phyloP scores from a whole-genome alignment of 2,797 vertebrate species.

The Zalophus californianus region DNA sequence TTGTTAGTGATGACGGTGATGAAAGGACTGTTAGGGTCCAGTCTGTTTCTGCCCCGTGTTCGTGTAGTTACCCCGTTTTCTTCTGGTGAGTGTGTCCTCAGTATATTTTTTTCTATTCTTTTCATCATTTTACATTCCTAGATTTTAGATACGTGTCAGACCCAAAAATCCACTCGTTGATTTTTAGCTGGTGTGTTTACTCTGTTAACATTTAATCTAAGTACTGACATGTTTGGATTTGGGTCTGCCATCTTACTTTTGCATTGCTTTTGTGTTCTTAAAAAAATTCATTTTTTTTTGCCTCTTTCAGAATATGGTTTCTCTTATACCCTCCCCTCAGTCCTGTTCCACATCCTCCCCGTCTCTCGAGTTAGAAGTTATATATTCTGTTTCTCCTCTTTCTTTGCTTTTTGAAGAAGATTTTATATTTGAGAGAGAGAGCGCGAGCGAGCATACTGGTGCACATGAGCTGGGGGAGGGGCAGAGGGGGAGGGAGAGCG shows the following conservation, averaged over 20 bases:
- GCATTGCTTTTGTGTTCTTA: not conserved
- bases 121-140: not conserved
- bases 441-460: no score
- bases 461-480: not conserved
- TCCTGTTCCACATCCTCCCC: not conserved
- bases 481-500: no score
- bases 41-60: not conserved
- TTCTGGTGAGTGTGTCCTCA: no score
- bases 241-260: not conserved
- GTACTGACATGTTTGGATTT: not conserved
- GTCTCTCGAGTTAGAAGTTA: not conserved
- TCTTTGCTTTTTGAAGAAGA: not conserved
- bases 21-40: not conserved
- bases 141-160: not conserved
- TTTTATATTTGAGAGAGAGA: no score
- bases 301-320: not conserved
- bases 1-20: not conserved
- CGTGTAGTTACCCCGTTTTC: fast-evolving
- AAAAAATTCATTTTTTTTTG: not conserved
- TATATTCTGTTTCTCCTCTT: not conserved
- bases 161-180: not conserved
- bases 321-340: not conserved
- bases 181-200: not conserved
- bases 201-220: not conserved
- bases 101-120: not conserved